phyloP scores from a whole-genome alignment of 2,113 vertebrate species.

The Megaleporinus macrocephalus region DNA sequence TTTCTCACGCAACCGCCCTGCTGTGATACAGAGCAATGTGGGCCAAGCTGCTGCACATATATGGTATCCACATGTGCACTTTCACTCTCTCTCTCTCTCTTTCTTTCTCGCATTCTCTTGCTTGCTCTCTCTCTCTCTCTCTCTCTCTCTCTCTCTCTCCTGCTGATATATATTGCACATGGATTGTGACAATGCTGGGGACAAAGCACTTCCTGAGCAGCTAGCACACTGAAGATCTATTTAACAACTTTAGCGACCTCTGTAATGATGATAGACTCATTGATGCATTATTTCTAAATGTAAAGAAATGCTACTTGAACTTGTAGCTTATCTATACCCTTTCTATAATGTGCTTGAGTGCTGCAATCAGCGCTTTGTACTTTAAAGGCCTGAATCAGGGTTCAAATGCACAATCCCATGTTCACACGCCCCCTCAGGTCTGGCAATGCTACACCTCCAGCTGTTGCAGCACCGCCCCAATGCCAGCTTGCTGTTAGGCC shows the following conservation, averaged over 20 bases:
- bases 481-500: constrained; percentile 46
- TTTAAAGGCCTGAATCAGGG: neutral
- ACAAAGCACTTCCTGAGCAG: neutral
- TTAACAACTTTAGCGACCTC: neutral
- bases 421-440: constrained; percentile 22
- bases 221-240: neutral
- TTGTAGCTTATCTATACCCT: neutral
- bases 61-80: constrained; percentile 65
- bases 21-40: constrained; percentile 38
- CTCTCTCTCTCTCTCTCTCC: neutral
- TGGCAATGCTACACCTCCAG: constrained; percentile 48
- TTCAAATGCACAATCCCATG: constrained; percentile 21
- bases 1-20: constrained; percentile 52
- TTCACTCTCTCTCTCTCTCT: neutral
- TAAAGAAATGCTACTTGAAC: constrained; percentile 41
- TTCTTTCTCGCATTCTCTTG: neutral
- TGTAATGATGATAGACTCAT: neutral
- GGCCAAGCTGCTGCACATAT: constrained; percentile 36
- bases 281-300: neutral
- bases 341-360: neutral
- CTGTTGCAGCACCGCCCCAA: constrained; percentile 37
- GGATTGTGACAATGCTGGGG: neutral
- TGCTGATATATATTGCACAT: neutral
- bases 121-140: neutral
- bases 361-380: neutral